Conservation (phyloP, 2,797 vertebrate genomes). For the Heteromormyrus szaboi region DNA sequence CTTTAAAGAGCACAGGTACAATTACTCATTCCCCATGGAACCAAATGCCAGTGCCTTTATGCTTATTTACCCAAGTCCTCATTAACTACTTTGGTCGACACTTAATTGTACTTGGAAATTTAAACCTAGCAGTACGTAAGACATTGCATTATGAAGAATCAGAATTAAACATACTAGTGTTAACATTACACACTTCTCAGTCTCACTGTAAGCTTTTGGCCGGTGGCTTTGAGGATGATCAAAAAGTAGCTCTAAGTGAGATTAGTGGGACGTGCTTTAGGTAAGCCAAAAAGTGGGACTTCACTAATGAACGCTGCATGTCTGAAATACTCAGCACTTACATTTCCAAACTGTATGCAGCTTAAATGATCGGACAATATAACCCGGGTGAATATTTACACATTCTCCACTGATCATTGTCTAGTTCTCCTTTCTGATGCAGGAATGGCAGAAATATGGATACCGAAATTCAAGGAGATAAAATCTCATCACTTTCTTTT, state of each 20-base stretch:
- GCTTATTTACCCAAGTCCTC: background rate
- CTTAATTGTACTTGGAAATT: background rate
- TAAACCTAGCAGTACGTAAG: background rate
- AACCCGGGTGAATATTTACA: background rate
- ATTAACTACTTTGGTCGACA: background rate
- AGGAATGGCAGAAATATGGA: background rate
- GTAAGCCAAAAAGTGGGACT: background rate
- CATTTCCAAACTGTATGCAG: background rate
- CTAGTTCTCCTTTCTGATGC: background rate
- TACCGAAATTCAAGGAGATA: background rate
- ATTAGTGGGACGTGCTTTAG: background rate
- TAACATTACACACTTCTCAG: background rate
- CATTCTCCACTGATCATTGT: background rate
- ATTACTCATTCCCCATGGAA: background rate
- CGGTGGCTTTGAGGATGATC: background rate
- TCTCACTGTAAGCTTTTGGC: background rate
- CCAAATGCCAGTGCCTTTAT: background rate
- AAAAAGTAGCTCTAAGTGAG: background rate
- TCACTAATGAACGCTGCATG: background rate
- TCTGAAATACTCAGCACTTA: background rate
- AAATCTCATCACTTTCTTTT: background rate
- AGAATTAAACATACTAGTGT: background rate
- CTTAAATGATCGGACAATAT: background rate
- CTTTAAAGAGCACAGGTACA: constrained; percentile 13
- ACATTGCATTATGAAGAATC: background rate